Percentiles rank a stretch among this genome's conserved stretches.
Conservation (phyloP, 2,113 vertebrate species). For the Paradoxurus hermaphroditus region DNA sequence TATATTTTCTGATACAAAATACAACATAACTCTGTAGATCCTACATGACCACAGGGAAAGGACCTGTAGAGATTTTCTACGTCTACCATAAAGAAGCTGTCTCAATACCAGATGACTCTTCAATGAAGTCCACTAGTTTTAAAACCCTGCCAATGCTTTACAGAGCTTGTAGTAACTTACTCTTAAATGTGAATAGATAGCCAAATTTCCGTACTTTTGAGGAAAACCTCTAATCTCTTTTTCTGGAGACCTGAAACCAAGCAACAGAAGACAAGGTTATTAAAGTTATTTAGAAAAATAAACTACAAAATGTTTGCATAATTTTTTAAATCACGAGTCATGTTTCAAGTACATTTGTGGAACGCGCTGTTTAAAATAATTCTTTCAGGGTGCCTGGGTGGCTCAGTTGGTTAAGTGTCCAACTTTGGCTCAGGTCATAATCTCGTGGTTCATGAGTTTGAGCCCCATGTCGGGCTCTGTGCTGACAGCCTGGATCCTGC, state of each 20-base stretch:
- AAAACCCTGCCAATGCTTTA: neutral
- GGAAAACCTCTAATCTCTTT: neutral
- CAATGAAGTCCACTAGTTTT: neutral
- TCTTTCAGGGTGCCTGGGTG: too few relatives aligned
- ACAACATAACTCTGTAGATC: neutral
- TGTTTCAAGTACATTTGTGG: neutral
- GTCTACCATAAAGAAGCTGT: neutral
- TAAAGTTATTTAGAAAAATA: neutral
- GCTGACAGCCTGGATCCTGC: too few relatives aligned
- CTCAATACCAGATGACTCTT: neutral
- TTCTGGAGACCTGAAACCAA: neutral
- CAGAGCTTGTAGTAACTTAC: neutral
- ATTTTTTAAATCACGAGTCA: neutral
- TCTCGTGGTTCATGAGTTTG: too few relatives aligned
- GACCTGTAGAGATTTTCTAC: neutral
- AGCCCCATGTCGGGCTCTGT: too few relatives aligned
- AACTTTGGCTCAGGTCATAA: too few relatives aligned
- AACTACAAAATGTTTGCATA: neutral
- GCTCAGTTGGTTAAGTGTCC: too few relatives aligned
- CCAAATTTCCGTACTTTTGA: neutral
- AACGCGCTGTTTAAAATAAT: neutral
- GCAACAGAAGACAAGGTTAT: neutral
- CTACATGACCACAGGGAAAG: neutral
- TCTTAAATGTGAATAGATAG: neutral
- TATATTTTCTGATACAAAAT: neutral